Base-by-base conservation (phyloP, 2,113 vertebrate genomes). In the Gadus macrocephalus region DNA sequence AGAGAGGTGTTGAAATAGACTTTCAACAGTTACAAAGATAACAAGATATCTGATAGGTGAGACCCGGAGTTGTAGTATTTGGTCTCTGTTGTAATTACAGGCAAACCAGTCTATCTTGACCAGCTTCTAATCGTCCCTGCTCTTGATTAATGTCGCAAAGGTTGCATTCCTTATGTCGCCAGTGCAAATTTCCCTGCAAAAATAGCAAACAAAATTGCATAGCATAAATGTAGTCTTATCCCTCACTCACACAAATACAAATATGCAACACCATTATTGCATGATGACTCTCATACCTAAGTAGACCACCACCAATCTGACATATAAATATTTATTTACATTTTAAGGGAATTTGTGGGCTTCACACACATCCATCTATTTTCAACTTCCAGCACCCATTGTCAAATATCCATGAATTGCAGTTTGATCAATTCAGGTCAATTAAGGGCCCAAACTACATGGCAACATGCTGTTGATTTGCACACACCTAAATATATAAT, bases 41-140 rank as follows among this genome's bases (percentile, higher is more conserved):
- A 55, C 71, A 70, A 72, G 70, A 38, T 68, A 81, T 83, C 85
- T 82, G 85, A 86, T 87, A 82, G 85, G 70, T 59, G 14, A 31
- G 72, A 71, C 73, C 73, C 68, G 70, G 64, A 77, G 73, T 80
- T 83, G 69, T 42, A 74, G 79, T 77, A 73, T 76, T 72, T 71
- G 80, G 75, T 63, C 77, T 19, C 64, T 78, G 78, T 83, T 67
- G 75, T 78, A 83, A 83, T 78, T 78, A 83, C 72, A 76, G 73
- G 62, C 72, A 82, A 86, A 92, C 78, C 60, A 53, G 78, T 90
- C 89, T 80, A 71, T 78, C 85, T 79, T 76, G 78, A 87, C 76
- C 71, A 56, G 78, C 74, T 89, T 67, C 77, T 89, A 83, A 88
- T 92, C 81, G 89, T 81, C 69, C 49, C 60, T 74, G 69, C 64